Evolutionary conservation across 2,888 invertebrate genomes (phyloP).

Genomic region (Tuberolachnus salignus): DNA sequence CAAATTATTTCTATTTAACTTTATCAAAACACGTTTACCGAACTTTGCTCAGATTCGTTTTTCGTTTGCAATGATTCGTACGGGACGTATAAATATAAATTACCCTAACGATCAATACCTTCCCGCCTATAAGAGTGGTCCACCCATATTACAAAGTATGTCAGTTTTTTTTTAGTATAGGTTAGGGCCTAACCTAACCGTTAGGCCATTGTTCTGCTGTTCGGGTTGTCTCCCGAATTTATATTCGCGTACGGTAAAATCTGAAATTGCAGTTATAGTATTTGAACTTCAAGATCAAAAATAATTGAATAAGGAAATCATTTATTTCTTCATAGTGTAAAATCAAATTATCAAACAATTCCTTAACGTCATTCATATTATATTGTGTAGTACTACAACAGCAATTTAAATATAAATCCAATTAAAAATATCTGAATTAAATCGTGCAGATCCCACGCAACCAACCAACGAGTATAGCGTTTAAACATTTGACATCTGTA

Average conservation of each 20-base stretch:
- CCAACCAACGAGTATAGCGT: neutral
- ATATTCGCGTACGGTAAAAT: neutral
- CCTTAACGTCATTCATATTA: neutral
- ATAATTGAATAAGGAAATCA: constrained; percentile 4
- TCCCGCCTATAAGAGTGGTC: too few relatives aligned
- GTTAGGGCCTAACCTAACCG: too few relatives aligned
- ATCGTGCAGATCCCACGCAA: constrained; percentile 14
- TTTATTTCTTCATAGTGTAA: neutral
- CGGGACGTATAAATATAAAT: too few relatives aligned
- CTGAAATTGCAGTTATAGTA: constrained; percentile 1
- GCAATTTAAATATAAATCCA: constrained; percentile 35
- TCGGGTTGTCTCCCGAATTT: neutral
- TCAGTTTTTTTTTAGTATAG: too few relatives aligned
- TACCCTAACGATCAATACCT: too few relatives aligned
- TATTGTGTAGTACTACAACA: neutral
- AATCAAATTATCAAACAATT: constrained; percentile 1
- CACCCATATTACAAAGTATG: too few relatives aligned
- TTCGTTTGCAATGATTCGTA: too few relatives aligned
- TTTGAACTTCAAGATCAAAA: constrained; percentile 4
- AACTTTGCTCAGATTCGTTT: too few relatives aligned
- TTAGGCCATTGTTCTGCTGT: too few relatives aligned
- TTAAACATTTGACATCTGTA: constrained; percentile 12
- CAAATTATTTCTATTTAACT: too few relatives aligned
- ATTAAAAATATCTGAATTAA: constrained; percentile 32
- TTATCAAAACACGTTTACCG: too few relatives aligned